Evolutionary conservation across 2,888 invertebrate species (phyloP).

Genomic region (Lasioglossum leucozonium): DNA sequence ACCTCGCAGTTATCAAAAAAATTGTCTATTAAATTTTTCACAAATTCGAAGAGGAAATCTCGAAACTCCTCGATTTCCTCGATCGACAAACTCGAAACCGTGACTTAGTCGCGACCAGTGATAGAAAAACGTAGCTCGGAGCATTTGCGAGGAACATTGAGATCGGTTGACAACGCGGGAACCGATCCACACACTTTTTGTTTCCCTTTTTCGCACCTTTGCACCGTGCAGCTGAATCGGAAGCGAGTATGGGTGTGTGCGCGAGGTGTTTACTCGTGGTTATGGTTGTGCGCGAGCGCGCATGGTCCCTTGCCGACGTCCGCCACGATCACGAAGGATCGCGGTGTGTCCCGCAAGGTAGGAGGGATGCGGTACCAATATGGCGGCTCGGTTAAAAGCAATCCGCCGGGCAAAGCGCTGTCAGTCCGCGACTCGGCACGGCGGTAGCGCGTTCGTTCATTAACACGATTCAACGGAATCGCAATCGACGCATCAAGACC

Average conservation of each 20-base stretch:
- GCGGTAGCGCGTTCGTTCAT: conserved; percentile 64
- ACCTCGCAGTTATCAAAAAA: no score
- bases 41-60: no score
- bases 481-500: conserved; percentile 18
- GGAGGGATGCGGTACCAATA: conserved; percentile 80
- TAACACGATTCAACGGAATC: conserved; percentile 7
- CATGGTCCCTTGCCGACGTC: conserved; percentile 14
- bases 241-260: not conserved
- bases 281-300: not conserved
- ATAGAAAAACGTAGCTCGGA: no score
- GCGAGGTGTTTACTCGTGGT: not conserved
- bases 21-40: no score
- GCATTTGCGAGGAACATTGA: not conserved
- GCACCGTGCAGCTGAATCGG: not conserved
- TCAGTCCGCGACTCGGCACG: conserved; percentile 80
- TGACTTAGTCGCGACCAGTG: no score
- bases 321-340: conserved; percentile 29
- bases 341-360: conserved; percentile 37
- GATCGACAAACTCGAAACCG: no score
- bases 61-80: no score
- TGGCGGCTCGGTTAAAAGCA: conserved; percentile 84
- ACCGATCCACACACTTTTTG: not conserved
- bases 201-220: not conserved
- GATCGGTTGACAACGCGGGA: not conserved
- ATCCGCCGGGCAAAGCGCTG: conserved; percentile 79